Conservation (phyloP, 1,140 invertebrate genomes). For the Drosophila paulistorum region DNA sequence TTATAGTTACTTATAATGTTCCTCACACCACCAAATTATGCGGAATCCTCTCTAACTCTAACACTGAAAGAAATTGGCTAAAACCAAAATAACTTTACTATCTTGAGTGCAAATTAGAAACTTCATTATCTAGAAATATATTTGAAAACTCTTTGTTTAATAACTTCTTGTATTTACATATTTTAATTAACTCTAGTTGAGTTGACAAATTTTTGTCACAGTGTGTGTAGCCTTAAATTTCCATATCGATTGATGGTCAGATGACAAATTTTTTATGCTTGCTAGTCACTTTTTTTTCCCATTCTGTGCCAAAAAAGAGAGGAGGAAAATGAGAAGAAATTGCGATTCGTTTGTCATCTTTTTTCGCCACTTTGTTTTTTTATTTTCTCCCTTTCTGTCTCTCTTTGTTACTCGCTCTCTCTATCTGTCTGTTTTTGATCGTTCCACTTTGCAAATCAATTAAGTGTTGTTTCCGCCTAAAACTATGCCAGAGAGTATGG, state of each 20-base stretch:
- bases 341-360: constrained; percentile 2
- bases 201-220: constrained; percentile 8
- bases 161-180: too few species aligned
- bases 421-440: constrained; percentile 18
- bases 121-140: too few species aligned
- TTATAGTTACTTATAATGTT: too few species aligned
- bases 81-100: background rate
- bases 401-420: constrained; percentile 22
- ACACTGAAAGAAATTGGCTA: background rate
- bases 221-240: constrained; percentile 16
- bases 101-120: too few species aligned
- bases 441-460: constrained; percentile 75
- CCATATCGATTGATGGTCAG: constrained; percentile 40
- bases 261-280: constrained; percentile 6
- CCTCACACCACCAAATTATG: constrained; percentile 56
- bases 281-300: background rate
- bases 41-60: constrained; percentile 17
- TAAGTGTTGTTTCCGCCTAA: constrained; percentile 69
- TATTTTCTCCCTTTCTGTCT: background rate
- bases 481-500: constrained; percentile 45
- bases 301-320: background rate
- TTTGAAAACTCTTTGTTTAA: too few species aligned
- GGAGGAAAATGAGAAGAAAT: background rate
- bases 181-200: constrained; percentile 3
- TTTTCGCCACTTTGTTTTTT: background rate